These are phyloP conservation scores for Parapristionchus giblindavisi DNA, from an alignment of 2,888 invertebrate species.

Conservation along the genomic window DNA sequence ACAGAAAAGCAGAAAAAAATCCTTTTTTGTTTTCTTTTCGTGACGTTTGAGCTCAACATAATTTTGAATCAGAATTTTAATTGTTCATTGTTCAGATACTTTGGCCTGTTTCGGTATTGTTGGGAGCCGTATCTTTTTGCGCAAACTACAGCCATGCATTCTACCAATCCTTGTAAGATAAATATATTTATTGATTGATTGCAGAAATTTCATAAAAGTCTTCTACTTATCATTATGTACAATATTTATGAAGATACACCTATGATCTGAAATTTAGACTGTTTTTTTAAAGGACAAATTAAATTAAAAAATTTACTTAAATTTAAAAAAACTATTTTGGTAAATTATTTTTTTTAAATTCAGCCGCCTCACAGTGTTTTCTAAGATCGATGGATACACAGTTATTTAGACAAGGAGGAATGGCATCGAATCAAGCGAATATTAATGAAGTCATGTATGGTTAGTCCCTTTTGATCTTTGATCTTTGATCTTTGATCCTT, in stretches of 20 bases:
- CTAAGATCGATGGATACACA: conserved; percentile 17
- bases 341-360: not conserved
- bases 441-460: conserved; percentile 36
- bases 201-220: no score
- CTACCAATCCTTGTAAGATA: conserved; percentile 9
- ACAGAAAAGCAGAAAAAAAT: not conserved
- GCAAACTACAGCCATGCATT: not conserved
- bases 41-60: no score
- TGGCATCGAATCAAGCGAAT: not conserved
- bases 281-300: no score
- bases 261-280: no score
- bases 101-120: conserved; percentile 55
- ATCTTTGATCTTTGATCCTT: no score
- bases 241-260: no score
- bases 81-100: conserved; percentile 40
- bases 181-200: no score
- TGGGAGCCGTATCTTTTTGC: conserved; percentile 44
- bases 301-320: no score
- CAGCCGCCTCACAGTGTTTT: conserved; percentile 19
- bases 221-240: no score
- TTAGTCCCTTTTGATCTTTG: not conserved
- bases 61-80: not conserved
- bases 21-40: no score
- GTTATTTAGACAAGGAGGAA: not conserved
- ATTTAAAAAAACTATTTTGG: no score